Evolutionary conservation across 2,113 vertebrate species (phyloP), one percentile per base, ranked within the genome.

Genomic region (Serilophus lunatus): DNA sequence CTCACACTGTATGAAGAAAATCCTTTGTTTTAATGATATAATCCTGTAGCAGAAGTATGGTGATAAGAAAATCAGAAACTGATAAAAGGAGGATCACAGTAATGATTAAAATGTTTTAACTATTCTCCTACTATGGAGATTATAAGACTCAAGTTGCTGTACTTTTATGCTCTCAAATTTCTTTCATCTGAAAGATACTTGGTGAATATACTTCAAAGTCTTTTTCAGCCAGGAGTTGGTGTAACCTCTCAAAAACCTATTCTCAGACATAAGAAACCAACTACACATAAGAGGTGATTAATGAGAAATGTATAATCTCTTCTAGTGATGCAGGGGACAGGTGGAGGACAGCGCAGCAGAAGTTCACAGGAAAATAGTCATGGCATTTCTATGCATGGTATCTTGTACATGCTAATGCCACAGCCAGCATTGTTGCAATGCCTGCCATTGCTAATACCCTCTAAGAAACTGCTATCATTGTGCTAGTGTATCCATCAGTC

Each of bases 231-330:
- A 49, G 84, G 36, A 91, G 33, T 18, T 66, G 35, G 35, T 78
- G 54, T 51, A 79, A 75, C 45, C 83, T 91, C 38, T 59, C 81
- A 93, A 78, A 96, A 97, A 86, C 51, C 49, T 69, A 13, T 92
- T 96, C 60, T 81, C 64, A n/a, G 42, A 88, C 87, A 97, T 96
- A 96, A 96, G 87, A 84, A 85, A 56, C 56, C 71, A 86, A 85
- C 31, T 31, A 53, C 63, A 79, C 35, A 71, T 96, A 87, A 79
- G 79, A 87, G 57, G 77, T 96, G 94, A 95, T 94, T 86, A 97
- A 95, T 5, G 38, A 89, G 54, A 79, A 88, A 87, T 26, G 28
- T 45, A 65, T 92, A 83, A 80, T 85, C 70, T 92, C 59, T 77
- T 76, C 24, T 22, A 72, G 29, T 42, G 49, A 26, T 45, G 49